Base-by-base conservation (phyloP, 2,888 invertebrate species). In the Antheraea assamensis region DNA sequence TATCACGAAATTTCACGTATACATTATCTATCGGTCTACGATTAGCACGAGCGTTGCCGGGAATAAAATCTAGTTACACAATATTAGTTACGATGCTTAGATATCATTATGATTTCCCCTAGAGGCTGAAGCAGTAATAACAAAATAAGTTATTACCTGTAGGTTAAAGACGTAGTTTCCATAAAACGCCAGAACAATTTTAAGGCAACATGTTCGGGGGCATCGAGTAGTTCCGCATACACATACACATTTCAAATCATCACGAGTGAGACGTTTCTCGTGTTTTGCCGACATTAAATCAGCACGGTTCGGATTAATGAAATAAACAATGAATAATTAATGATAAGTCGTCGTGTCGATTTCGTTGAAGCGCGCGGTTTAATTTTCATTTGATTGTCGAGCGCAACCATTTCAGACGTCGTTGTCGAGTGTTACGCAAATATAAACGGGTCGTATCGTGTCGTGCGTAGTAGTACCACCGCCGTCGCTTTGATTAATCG, bases 301-400 rank as follows among this genome's bases (percentile, higher is more conserved):
- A 79, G 85, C 84, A 80, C 81, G 78, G 82, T 79, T 79, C 66
- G 77, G 81, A 84, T 85, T 84, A 86, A 86, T 86, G 82, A 83
- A 42, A 83, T 73, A 74, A 74, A 71, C 72, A 72, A 71, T 75
- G 86, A 87, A 87, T 90, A 88, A 90, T 89, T 88, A 86, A 89
- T 88, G 85, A 81, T 84, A 84, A 88, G 85, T 87, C 85, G 83
- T 83, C 82, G 82, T 85, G 85, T 83, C 85, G 84, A 83, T 84
- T 81, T 80, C 82, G 61, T 64, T 64, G 86, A 80, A 85, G 82
- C 83, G 86, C 76, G 75, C 52, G 75, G 78, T 87, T 87, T 87
- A 88, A 89, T 88, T 90, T 88, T 88, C 88, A 87, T 91, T 88
- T 87, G 87, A 87, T 87, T 84, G 83, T 85, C 82, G 76, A 75